These are phyloP conservation scores for Typhlichthys subterraneus DNA, from an alignment of 2,797 vertebrate species.

Conservation along the genomic window DNA sequence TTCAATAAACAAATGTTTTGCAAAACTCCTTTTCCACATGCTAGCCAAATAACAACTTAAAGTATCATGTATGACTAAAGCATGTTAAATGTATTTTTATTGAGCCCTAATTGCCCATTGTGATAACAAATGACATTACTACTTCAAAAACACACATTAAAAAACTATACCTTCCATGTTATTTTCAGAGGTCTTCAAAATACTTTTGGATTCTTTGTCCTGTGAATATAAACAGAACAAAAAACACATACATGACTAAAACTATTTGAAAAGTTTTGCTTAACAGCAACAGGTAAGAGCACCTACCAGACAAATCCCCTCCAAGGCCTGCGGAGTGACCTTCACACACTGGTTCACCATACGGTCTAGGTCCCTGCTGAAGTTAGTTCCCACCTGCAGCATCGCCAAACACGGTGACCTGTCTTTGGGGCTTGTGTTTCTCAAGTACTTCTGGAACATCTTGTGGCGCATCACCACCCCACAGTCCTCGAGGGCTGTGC, in stretches of 20 bases:
- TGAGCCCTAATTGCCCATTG: too few species aligned
- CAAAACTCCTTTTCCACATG: too few species aligned
- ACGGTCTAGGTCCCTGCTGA: conserved; percentile 80
- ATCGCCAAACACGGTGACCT: conserved; percentile 75
- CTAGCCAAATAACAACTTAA: too few species aligned
- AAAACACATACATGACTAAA: background rate
- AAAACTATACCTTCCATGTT: conserved; percentile 71
- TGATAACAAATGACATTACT: background rate
- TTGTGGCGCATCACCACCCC: conserved; percentile 78
- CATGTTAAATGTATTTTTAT: too few species aligned
- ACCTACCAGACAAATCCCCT: conserved; percentile 82
- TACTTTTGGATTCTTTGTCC: conserved; percentile 81
- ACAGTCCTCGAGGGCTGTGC: conserved; percentile 80
- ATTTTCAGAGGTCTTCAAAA: conserved; percentile 70
- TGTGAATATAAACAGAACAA: conserved; percentile 44
- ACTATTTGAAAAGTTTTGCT: background rate
- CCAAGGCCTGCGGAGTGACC: conserved; percentile 80
- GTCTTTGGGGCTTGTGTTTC: conserved; percentile 68
- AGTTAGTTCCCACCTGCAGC: conserved; percentile 79
- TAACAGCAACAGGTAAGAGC: background rate
- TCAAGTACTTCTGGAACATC: conserved; percentile 79
- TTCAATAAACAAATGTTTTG: too few species aligned
- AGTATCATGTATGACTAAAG: too few species aligned
- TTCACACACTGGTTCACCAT: conserved; percentile 84
- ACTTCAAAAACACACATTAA: background rate